A percentile compares a stretch with the other conserved stretches of the same genome.
Evolutionary conservation across 1,140 invertebrate genomes (phyloP).

Genomic region (Telenomus remus): DNA sequence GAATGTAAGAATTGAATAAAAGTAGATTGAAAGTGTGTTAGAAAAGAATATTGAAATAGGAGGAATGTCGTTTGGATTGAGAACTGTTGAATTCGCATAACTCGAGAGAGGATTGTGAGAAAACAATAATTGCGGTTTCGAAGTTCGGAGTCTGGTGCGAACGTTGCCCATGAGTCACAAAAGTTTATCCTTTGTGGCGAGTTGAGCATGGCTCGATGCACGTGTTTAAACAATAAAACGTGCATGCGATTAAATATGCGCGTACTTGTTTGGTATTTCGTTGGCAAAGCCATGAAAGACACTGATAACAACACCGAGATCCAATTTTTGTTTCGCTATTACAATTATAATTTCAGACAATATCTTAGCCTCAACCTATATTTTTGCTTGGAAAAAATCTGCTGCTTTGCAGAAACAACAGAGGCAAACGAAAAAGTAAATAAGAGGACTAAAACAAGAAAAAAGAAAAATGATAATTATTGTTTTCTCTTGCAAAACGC

Average conservation of each 20-base stretch:
- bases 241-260: conserved; percentile 40
- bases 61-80: too few relatives aligned
- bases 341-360: conserved; percentile 8
- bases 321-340: neutral
- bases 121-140: conserved; percentile 1
- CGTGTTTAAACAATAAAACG: conserved; percentile 51
- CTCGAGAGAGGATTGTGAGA: neutral
- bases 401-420: too few relatives aligned
- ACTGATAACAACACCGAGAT: conserved; percentile 32
- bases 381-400: too few relatives aligned
- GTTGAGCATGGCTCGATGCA: conserved; percentile 44
- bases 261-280: conserved; percentile 41
- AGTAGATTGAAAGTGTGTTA: too few relatives aligned
- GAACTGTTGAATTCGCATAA: too few relatives aligned
- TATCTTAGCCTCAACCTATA: neutral
- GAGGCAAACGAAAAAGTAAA: too few relatives aligned
- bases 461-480: neutral
- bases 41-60: too few relatives aligned
- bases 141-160: conserved; percentile 38
- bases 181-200: conserved; percentile 47
- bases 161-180: conserved; percentile 42
- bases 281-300: conserved; percentile 24
- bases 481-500: neutral
- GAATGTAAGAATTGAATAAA: too few relatives aligned
- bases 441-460: neutral